Conservation (phyloP, 2,888 invertebrate genomes). For the Drosophila monieri region DNA sequence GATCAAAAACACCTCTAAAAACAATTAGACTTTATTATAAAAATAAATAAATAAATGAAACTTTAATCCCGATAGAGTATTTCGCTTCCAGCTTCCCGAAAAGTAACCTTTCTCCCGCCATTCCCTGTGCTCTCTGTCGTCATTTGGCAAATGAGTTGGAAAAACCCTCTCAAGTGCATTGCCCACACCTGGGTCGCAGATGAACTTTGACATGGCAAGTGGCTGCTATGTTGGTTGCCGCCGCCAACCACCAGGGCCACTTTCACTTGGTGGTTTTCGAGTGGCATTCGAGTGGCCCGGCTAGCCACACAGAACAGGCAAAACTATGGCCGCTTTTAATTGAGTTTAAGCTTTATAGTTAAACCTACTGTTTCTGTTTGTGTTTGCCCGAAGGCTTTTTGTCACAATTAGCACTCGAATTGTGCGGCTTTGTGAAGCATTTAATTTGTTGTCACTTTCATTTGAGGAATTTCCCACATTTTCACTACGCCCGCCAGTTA, state of each 20-base stretch:
- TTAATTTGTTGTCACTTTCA: constrained; percentile 65
- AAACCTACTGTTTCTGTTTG: constrained; percentile 6
- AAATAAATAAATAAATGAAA: not conserved
- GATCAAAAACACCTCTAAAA: not conserved
- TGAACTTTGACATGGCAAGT: constrained; percentile 71
- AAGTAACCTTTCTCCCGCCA: constrained; percentile 4
- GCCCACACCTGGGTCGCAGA: constrained; percentile 32
- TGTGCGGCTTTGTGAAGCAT: constrained; percentile 16
- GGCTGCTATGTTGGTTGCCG: constrained; percentile 12
- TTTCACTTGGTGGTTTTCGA: constrained; percentile 63
- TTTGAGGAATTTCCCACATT: constrained; percentile 64
- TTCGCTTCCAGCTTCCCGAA: not conserved
- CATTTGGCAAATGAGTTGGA: constrained; percentile 56
- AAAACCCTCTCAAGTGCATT: constrained; percentile 51
- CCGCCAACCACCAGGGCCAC: constrained; percentile 48
- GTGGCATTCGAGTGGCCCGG: constrained; percentile 35
- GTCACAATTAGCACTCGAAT: constrained; percentile 57
- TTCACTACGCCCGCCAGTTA: constrained; percentile 51
- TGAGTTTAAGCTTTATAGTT: constrained; percentile 54
- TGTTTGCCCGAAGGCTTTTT: constrained; percentile 16
- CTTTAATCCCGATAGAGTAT: not conserved
- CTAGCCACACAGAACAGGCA: constrained; percentile 50
- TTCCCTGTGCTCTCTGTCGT: constrained; percentile 11
- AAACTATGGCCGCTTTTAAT: constrained; percentile 58
- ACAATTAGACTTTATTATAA: not conserved